Evolutionary conservation across 35 echinoderm and acorn worm species (phyloP).

Genomic region (Ptychodera flava): DNA sequence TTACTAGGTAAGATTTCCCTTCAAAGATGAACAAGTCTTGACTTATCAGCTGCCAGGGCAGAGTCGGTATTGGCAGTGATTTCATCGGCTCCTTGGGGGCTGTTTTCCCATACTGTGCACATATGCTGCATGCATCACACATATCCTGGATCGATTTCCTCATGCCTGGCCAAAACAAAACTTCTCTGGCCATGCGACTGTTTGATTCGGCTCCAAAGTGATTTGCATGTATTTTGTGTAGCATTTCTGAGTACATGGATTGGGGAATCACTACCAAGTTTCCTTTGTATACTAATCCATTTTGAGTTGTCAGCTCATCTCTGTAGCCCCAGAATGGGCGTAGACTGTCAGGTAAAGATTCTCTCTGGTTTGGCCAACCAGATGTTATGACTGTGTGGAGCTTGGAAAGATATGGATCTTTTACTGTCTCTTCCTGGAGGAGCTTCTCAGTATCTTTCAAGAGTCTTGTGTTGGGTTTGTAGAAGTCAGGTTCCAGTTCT

Average conservation of each 20-base stretch:
- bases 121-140: conserved; percentile 28
- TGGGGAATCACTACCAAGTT: conserved; percentile 17
- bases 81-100: conserved; percentile 37
- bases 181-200: conserved; percentile 14
- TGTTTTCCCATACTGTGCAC: conserved; percentile 6
- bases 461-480: not conserved
- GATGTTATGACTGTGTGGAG: conserved; percentile 37
- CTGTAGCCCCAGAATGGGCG: conserved; percentile 10
- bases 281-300: conserved; percentile 29
- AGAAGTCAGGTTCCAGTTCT: not conserved
- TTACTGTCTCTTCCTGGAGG: too few relatives aligned
- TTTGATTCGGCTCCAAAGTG: conserved; percentile 47
- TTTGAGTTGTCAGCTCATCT: conserved; percentile 12
- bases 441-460: not conserved
- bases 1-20: conserved; percentile 31
- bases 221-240: conserved; percentile 50
- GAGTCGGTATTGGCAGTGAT: conserved; percentile 17
- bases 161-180: conserved; percentile 33
- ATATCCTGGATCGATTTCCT: not conserved
- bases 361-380: conserved; percentile 57
- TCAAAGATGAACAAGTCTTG: conserved; percentile 35
- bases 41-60: conserved; percentile 26
- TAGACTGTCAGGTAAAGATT: conserved; percentile 17
- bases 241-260: conserved; percentile 24
- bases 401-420: too few relatives aligned